Conservation (phyloP, 1,140 invertebrate species). For the Brachionus sp. region DNA sequence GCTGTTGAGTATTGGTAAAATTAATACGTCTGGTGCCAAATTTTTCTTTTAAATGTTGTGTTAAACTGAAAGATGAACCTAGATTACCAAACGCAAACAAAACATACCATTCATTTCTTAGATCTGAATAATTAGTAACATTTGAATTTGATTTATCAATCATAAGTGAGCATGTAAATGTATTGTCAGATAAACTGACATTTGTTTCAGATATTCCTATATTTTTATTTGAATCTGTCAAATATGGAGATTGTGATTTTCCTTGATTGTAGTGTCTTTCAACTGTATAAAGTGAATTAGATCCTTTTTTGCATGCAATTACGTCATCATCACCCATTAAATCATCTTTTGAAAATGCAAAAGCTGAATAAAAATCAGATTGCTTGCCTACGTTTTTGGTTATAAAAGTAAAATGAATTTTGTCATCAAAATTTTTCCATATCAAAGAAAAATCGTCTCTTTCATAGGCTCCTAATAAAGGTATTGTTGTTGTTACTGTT, state of each 20-base stretch:
- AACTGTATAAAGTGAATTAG: background rate
- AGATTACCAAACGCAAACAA: background rate
- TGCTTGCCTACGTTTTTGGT: background rate
- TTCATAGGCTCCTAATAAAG: background rate
- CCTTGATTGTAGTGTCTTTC: background rate
- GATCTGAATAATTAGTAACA: conserved; percentile 29
- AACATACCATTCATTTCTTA: background rate
- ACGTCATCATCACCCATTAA: conserved; percentile 35
- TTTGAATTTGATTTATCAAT: background rate
- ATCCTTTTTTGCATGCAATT: background rate
- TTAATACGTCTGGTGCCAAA: background rate
- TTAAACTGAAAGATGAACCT: background rate
- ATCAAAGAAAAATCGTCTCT: background rate
- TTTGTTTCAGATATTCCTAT: background rate
- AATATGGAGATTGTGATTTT: background rate
- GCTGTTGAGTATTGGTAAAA: background rate
- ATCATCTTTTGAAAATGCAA: conserved; percentile 22
- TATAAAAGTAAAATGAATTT: background rate
- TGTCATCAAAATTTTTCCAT: background rate
- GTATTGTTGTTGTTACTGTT: background rate
- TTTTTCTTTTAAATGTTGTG: background rate
- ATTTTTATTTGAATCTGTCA: background rate
- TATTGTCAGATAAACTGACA: background rate
- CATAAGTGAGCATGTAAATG: background rate
- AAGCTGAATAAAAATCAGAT: background rate